Percentiles rank a stretch among this genome's conserved stretches.
phyloP scores from a whole-genome alignment of 2,888 invertebrate genomes.

The Agrotis clavis region DNA sequence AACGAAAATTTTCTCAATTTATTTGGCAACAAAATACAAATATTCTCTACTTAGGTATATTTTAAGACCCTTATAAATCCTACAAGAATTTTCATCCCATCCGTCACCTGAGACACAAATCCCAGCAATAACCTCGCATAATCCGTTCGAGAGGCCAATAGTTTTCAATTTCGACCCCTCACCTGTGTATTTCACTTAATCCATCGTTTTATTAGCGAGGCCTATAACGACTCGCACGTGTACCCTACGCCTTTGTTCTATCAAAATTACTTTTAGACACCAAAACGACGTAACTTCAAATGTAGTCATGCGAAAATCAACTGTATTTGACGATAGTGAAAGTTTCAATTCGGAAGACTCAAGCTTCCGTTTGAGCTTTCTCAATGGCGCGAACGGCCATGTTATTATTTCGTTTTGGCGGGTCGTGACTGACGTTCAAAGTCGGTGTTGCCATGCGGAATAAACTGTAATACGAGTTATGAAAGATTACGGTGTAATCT shows the following conservation, averaged over 20 bases:
- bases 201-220: slow-evolving; percentile 89
- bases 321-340: slow-evolving; percentile 51
- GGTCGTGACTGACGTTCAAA: slow-evolving; percentile 88
- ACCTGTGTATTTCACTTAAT: slow-evolving; percentile 87
- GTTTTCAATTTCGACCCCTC: slow-evolving; percentile 88
- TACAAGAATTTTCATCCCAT: slow-evolving; percentile 72
- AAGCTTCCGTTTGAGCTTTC: slow-evolving; percentile 61
- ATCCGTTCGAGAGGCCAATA: slow-evolving; percentile 86
- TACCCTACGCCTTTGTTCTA: slow-evolving; percentile 87
- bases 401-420: slow-evolving; percentile 90
- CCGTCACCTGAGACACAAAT: slow-evolving; percentile 75
- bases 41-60: background rate
- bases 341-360: slow-evolving; percentile 57
- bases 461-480: slow-evolving; percentile 90
- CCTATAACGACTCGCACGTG: slow-evolving; percentile 88
- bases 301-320: slow-evolving; percentile 51
- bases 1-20: background rate
- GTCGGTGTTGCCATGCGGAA: slow-evolving; percentile 90
- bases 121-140: slow-evolving; percentile 76
- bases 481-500: slow-evolving; percentile 90
- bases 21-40: background rate
- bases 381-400: slow-evolving; percentile 67
- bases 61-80: slow-evolving; percentile 18
- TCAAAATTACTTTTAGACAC: slow-evolving; percentile 72
- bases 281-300: slow-evolving; percentile 62